phyloP scores from a whole-genome alignment of 1,140 invertebrate genomes.

The Drosophila kikkawai region DNA sequence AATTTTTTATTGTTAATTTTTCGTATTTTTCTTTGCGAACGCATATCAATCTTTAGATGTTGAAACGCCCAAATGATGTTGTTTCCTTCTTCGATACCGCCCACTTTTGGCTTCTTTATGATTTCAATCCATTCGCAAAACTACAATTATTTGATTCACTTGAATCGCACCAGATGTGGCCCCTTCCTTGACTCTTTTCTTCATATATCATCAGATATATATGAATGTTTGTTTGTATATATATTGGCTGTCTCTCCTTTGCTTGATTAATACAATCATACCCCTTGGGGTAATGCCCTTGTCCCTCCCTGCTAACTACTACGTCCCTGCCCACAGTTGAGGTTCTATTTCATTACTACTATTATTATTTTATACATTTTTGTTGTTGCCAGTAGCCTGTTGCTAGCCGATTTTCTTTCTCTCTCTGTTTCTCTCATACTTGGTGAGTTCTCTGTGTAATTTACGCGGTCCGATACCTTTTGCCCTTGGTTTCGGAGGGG shows the following conservation, averaged over 20 bases:
- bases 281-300: slow-evolving; percentile 36
- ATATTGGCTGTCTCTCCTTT: neutral
- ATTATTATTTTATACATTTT: slow-evolving; percentile 57
- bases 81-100: slow-evolving; percentile 23
- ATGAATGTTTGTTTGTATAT: neutral
- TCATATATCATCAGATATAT: slow-evolving; percentile 15
- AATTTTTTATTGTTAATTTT: slow-evolving; percentile 20
- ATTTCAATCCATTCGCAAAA: slow-evolving; percentile 47
- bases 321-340: slow-evolving; percentile 10
- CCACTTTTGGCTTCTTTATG: slow-evolving; percentile 44
- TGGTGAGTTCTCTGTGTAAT: slow-evolving; percentile 36
- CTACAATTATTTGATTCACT: slow-evolving; percentile 51
- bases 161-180: slow-evolving; percentile 44
- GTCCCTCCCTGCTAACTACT: slow-evolving; percentile 22
- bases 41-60: slow-evolving; percentile 45
- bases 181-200: neutral
- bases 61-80: slow-evolving; percentile 50
- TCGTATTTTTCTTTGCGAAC: neutral
- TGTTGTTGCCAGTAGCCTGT: slow-evolving; percentile 45
- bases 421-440: neutral
- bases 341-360: slow-evolving; percentile 60
- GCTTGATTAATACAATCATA: slow-evolving; percentile 61
- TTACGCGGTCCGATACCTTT: slow-evolving; percentile 56
- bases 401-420: slow-evolving; percentile 17
- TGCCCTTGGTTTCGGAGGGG: neutral